Conservation (phyloP, 2,113 vertebrate species). For the Rutilus rutilus region DNA sequence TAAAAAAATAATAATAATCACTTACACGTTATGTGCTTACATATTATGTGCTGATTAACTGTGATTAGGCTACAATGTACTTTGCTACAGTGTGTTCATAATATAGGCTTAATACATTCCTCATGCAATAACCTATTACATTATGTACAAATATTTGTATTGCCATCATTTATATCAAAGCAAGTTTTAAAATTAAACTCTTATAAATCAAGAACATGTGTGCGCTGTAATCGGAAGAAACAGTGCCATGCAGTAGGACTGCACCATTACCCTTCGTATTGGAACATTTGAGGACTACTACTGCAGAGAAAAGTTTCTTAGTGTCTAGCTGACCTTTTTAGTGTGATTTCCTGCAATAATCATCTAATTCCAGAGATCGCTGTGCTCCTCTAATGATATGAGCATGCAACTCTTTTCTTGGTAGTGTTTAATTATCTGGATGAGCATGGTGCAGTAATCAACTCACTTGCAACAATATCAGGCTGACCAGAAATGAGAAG, state of each 20-base stretch:
- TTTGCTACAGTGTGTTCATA: too few species aligned
- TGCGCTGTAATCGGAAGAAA: neutral
- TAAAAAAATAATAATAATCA: too few species aligned
- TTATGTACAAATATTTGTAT: too few species aligned
- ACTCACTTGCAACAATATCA: slow-evolving; percentile 37
- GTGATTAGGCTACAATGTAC: too few species aligned
- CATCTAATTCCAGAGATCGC: slow-evolving; percentile 50
- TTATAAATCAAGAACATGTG: neutral
- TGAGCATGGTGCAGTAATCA: slow-evolving; percentile 39
- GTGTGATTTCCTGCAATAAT: slow-evolving; percentile 52
- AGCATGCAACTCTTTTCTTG: slow-evolving; percentile 37
- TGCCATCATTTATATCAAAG: neutral
- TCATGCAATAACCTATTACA: too few species aligned
- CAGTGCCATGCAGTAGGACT: too few species aligned
- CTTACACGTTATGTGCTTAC: too few species aligned
- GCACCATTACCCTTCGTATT: neutral
- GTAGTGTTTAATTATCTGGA: slow-evolving; percentile 49
- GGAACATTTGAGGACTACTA: slow-evolving; percentile 19
- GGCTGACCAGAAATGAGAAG: slow-evolving; percentile 13
- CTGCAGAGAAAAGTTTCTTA: slow-evolving; percentile 15
- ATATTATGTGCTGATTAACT: too few species aligned
- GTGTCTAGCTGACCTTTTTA: slow-evolving; percentile 56
- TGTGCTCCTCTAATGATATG: slow-evolving; percentile 51
- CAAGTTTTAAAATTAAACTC: neutral
- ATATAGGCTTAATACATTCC: too few species aligned